A percentile compares a stretch with the other conserved stretches of the same genome.
Conservation (phyloP, 2,113 vertebrate species). For the Bambusicola thoracicus region DNA sequence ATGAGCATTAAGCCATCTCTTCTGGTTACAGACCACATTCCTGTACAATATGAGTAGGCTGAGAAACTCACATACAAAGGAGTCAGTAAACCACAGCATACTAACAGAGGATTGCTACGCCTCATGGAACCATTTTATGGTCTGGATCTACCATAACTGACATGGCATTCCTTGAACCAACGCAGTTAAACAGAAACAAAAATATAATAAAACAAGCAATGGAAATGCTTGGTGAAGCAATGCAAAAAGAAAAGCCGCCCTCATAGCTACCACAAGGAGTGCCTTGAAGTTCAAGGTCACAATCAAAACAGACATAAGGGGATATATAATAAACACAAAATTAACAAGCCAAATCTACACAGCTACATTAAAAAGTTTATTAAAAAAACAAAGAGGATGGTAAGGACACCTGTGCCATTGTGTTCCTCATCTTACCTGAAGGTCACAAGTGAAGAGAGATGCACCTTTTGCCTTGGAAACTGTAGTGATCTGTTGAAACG, state of each 20-base stretch:
- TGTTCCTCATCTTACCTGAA: constrained; percentile 82
- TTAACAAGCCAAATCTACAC: neutral
- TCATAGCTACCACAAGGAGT: neutral
- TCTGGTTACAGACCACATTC: neutral
- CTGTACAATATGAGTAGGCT: neutral
- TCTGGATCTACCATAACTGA: neutral
- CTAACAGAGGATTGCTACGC: neutral
- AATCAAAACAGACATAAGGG: neutral
- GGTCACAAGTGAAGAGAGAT: constrained; percentile 93
- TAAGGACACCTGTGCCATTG: neutral
- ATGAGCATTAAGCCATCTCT: neutral
- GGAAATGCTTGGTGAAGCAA: neutral
- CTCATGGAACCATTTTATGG: neutral
- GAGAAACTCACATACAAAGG: neutral
- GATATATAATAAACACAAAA: neutral
- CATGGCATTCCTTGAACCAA: neutral
- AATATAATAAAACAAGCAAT: neutral
- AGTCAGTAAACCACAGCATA: neutral
- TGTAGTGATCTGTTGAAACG: constrained; percentile 98
- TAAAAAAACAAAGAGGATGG: neutral
- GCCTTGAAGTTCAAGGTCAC: neutral
- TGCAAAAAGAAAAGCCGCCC: neutral
- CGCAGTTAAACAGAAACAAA: neutral
- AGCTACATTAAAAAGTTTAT: neutral
- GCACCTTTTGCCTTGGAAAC: constrained; percentile 95